Evolutionary conservation across 1,140 invertebrate genomes (phyloP), one percentile per base, ranked within the genome.

Genomic region (Aphelinus atriplicis): DNA sequence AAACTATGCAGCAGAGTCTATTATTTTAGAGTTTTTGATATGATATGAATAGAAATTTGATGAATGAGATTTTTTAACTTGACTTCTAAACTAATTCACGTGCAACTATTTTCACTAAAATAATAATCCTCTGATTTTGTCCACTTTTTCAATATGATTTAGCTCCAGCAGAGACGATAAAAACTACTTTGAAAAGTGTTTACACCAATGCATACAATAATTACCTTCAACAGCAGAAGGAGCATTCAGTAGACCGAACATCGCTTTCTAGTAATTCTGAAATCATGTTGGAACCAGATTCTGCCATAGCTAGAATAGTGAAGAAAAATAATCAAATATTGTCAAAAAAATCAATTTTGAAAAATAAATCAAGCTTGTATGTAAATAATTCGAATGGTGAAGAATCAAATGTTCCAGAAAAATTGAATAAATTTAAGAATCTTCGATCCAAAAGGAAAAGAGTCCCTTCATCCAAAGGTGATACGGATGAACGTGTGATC

Each of bases 231-330:
- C 58, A 26, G 43, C 67, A 67, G 9, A 10, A 60, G 26, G 4
- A 45, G 48, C 61, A 62, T 3, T 66, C 56, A 45, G n/a, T 3
- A 48, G 55, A 71, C 55, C 48, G 51, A 26, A 65, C 1, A 2
- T 42, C 69, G 47, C 3, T 2, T 58, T 67, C 63, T 46, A 71
- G 51, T 64, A 64, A 46, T 61, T 76, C 75, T 10, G 60, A 73
- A 63, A 73, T 68, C 10, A 61, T 73, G 55, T 1, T 73, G 1
- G 70, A 77, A 63, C 75, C 75, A 9, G 75, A 77, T 73, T 77
- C 75, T 43, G 70, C 57, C 47, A 69, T 77, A 56, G 65, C 70
- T 2, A 72, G 75, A 63, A 58, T 26, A 56, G 2, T 77, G 2
- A 69, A 69, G 48, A 77, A 73, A 58, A 73, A 77, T 64, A 50